These are phyloP conservation scores for Tautogolabrus adspersus DNA, from an alignment of 2,113 vertebrate genomes.

Conservation along the genomic window DNA sequence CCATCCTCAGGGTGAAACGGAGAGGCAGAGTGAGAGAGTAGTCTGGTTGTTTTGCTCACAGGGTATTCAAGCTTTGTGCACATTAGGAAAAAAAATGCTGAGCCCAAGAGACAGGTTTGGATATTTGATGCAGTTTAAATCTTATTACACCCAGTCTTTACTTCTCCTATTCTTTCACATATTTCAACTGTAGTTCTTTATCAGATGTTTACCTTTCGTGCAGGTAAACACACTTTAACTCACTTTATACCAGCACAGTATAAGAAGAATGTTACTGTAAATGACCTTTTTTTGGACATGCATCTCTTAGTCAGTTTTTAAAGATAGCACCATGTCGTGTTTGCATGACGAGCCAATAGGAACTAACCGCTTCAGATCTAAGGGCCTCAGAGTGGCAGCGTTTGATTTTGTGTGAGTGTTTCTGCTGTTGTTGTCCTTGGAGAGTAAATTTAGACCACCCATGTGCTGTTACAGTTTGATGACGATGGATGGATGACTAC, in stretches of 20 bases:
- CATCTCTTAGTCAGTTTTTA: conserved; percentile 49
- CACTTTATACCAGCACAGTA: conserved; percentile 79
- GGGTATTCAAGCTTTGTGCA: conserved; percentile 78
- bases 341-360: conserved; percentile 70
- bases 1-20: conserved; percentile 70
- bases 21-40: conserved; percentile 53
- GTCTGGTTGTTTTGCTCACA: conserved; percentile 69
- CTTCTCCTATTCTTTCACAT: conserved; percentile 9
- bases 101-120: conserved; percentile 57
- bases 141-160: conserved; percentile 36
- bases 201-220: conserved; percentile 29
- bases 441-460: conserved; percentile 36
- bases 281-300: conserved; percentile 54
- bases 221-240: conserved; percentile 60
- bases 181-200: conserved; percentile 30
- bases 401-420: conserved; percentile 58
- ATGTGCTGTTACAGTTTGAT: conserved; percentile 46
- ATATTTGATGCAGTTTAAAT: conserved; percentile 47
- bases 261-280: conserved; percentile 75
- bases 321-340: conserved; percentile 55
- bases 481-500: conserved; percentile 65
- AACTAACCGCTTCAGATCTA: conserved; percentile 43
- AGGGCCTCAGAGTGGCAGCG: conserved; percentile 61
- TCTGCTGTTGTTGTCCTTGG: conserved; percentile 40
- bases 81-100: conserved; percentile 59